These are phyloP conservation scores for Clanis bilineata DNA, from an alignment of 2,888 invertebrate genomes.

Conservation along the genomic window DNA sequence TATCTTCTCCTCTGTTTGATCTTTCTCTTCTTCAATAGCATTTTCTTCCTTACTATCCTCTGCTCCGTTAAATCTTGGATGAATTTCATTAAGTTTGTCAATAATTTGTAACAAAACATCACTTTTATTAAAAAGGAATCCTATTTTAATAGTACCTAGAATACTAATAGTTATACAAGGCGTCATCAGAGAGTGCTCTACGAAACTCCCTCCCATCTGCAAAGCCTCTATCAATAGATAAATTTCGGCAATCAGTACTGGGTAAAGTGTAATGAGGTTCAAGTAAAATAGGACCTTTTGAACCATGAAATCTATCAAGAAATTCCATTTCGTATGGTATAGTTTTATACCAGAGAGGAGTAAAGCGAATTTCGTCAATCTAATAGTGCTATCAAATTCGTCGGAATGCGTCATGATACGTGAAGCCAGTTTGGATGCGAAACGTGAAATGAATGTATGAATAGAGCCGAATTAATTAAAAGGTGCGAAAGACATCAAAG, in stretches of 20 bases:
- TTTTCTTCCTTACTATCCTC: constrained; percentile 15
- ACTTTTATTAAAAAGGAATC: constrained; percentile 43
- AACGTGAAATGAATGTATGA: not conserved
- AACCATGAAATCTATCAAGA: constrained; percentile 30
- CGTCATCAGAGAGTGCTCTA: constrained; percentile 48
- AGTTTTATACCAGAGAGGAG: constrained; percentile 52
- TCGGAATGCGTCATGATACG: not conserved
- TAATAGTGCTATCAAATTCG: constrained; percentile 42
- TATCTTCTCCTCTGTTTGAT: constrained; percentile 34
- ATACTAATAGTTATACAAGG: constrained; percentile 54
- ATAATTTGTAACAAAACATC: constrained; percentile 38
- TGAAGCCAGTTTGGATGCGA: not conserved
- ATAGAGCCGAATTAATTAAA: not conserved
- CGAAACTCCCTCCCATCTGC: constrained; percentile 40
- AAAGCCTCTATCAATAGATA: constrained; percentile 51
- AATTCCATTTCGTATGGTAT: constrained; percentile 22
- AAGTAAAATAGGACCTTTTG: constrained; percentile 39
- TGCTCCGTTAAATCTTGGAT: constrained; percentile 34
- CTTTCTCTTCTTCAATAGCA: constrained; percentile 6
- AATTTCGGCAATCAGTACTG: constrained; percentile 52
- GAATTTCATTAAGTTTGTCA: constrained; percentile 46
- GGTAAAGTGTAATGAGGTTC: constrained; percentile 46
- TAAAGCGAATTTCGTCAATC: constrained; percentile 40
- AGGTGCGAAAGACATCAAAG: not conserved
- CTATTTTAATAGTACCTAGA: constrained; percentile 47